These are phyloP conservation scores for Chaunax sp. DNA, from an alignment of 2,797 vertebrate genomes.

Conservation along the genomic window DNA sequence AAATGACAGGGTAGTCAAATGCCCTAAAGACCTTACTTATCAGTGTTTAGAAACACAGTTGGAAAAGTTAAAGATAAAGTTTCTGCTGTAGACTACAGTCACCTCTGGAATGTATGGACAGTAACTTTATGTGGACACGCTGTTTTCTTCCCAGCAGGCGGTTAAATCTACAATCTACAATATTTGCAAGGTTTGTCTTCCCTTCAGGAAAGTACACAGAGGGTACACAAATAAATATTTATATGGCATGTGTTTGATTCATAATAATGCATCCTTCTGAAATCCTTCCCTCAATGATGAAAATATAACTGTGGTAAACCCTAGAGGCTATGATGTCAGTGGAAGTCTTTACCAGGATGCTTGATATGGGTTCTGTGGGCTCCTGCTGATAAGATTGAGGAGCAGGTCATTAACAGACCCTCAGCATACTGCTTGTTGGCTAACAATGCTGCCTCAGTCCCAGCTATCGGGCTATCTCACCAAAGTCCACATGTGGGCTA, in stretches of 20 bases:
- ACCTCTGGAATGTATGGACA: constrained; percentile 23
- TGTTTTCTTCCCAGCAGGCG: constrained; percentile 5
- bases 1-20: constrained; percentile 35
- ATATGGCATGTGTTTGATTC: too few relatives aligned
- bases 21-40: constrained; percentile 59
- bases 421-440: constrained; percentile 38
- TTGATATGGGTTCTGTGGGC: constrained; percentile 63
- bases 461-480: constrained; percentile 66
- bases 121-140: constrained; percentile 25
- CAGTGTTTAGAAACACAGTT: constrained; percentile 50
- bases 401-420: constrained; percentile 56
- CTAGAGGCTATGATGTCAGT: constrained; percentile 64
- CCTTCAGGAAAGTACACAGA: constrained; percentile 12
- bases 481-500: constrained; percentile 62
- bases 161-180: constrained; percentile 3
- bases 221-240: background rate
- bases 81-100: constrained; percentile 22
- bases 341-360: constrained; percentile 55
- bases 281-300: constrained; percentile 23
- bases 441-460: constrained; percentile 70
- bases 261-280: background rate
- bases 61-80: constrained; percentile 44
- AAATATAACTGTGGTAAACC: constrained; percentile 13
- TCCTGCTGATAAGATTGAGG: constrained; percentile 68
- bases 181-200: constrained; percentile 18